Conservation (phyloP, 2,888 invertebrate genomes). For the Drosophila rellima region DNA sequence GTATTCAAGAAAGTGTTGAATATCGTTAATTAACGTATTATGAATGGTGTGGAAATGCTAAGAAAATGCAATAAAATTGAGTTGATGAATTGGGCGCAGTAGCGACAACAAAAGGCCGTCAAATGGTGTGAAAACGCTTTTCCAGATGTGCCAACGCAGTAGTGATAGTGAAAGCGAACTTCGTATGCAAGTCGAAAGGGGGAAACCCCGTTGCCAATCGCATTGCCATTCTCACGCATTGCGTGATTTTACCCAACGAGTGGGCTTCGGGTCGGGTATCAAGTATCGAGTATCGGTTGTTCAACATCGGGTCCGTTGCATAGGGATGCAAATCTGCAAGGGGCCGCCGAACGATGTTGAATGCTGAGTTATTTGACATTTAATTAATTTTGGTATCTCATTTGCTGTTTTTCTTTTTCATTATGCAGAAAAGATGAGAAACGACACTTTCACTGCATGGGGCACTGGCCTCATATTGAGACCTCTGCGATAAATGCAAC, state of each 20-base stretch:
- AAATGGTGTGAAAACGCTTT: slow-evolving; percentile 71
- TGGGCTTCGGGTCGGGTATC: not conserved
- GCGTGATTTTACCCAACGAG: slow-evolving; percentile 48
- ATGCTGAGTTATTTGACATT: slow-evolving; percentile 78
- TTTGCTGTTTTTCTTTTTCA: slow-evolving; percentile 19
- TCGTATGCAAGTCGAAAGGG: slow-evolving; percentile 48
- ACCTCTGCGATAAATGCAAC: slow-evolving; percentile 38
- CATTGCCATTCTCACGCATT: slow-evolving; percentile 52
- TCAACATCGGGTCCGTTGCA: not conserved
- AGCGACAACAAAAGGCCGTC: slow-evolving; percentile 38
- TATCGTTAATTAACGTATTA: slow-evolving; percentile 71
- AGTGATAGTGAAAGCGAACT: slow-evolving; percentile 78
- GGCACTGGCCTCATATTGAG: slow-evolving; percentile 27
- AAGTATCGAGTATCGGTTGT: not conserved
- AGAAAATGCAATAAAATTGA: slow-evolving; percentile 60
- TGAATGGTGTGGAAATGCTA: slow-evolving; percentile 68
- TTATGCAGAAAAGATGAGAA: slow-evolving; percentile 65
- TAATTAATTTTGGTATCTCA: slow-evolving; percentile 66
- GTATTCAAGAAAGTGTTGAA: slow-evolving; percentile 70
- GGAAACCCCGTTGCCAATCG: slow-evolving; percentile 11
- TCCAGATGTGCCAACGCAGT: slow-evolving; percentile 63
- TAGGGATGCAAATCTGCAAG: slow-evolving; percentile 63
- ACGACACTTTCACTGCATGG: slow-evolving; percentile 75
- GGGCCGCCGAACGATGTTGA: slow-evolving; percentile 38
- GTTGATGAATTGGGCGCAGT: slow-evolving; percentile 50